Evolutionary conservation across 1,140 invertebrate species (phyloP).

Genomic region (Chironomus striatipennis): DNA sequence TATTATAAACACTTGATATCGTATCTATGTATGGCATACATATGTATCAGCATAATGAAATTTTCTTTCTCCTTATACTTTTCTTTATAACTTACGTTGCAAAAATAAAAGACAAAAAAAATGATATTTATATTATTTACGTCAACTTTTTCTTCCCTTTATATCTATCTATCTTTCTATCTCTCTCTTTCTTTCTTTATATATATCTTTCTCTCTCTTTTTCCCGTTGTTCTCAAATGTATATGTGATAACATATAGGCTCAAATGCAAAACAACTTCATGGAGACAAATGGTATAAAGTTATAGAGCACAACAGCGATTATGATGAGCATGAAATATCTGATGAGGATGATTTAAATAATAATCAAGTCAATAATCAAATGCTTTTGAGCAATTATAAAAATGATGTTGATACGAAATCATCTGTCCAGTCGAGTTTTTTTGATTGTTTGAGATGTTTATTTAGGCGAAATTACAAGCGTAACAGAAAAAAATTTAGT

Average conservation of each 20-base stretch:
- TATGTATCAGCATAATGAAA: too few relatives aligned
- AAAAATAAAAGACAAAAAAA: neutral
- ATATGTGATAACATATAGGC: neutral
- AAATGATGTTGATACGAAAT: neutral
- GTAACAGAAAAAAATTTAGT: constrained; percentile 9
- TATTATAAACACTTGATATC: constrained; percentile 6
- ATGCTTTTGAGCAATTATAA: neutral
- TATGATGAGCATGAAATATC: constrained; percentile 11
- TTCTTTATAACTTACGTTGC: neutral
- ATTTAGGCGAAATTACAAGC: constrained; percentile 15
- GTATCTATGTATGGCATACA: too few relatives aligned
- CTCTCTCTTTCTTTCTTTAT: neutral
- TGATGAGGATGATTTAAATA: constrained; percentile 11
- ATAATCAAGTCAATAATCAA: constrained; percentile 17
- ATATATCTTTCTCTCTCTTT: neutral
- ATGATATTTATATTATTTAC: neutral
- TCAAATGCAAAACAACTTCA: constrained; percentile 1
- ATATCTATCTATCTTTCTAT: neutral
- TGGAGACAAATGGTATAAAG: constrained; percentile 14
- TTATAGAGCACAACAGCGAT: neutral
- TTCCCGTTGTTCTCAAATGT: neutral
- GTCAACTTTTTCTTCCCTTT: neutral
- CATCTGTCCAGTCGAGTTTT: neutral
- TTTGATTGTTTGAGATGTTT: neutral
- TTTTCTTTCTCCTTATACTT: too few relatives aligned